Conservation (phyloP, 2,888 invertebrate species). For the Timandra comae region DNA sequence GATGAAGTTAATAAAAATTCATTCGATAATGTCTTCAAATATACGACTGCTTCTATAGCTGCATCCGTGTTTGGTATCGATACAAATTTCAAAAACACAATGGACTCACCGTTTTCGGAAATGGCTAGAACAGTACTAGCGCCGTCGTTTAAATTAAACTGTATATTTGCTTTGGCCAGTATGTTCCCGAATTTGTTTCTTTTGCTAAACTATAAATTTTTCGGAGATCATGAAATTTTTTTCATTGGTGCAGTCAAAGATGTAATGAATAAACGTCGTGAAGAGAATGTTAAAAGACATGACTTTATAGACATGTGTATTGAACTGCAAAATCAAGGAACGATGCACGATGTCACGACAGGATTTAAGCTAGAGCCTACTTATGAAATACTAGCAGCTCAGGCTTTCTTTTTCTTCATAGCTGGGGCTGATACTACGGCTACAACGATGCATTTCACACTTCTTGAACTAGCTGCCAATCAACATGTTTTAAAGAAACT, state of each 20-base stretch:
- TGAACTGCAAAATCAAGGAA: constrained; percentile 37
- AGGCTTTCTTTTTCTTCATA: constrained; percentile 32
- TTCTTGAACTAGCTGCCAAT: constrained; percentile 2
- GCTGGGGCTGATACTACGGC: constrained; percentile 22
- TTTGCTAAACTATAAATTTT: constrained; percentile 30
- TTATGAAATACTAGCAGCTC: constrained; percentile 24
- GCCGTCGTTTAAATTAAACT: constrained; percentile 15
- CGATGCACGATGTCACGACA: constrained; percentile 31
- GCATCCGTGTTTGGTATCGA: constrained; percentile 51
- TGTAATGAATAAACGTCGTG: constrained; percentile 33
- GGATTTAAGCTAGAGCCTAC: constrained; percentile 42
- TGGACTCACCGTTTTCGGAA: constrained; percentile 41
- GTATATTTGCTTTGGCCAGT: constrained; percentile 23
- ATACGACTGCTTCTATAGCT: constrained; percentile 46
- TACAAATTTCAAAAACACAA: constrained; percentile 30
- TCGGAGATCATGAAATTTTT: constrained; percentile 37
- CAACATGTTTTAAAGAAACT: constrained; percentile 1
- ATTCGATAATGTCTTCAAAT: constrained; percentile 41
- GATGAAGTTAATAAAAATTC: constrained; percentile 30
- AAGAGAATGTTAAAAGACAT: constrained; percentile 33
- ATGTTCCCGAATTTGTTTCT: constrained; percentile 22
- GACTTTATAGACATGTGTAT: constrained; percentile 49
- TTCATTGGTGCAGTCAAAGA: constrained; percentile 43
- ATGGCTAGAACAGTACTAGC: constrained; percentile 24
- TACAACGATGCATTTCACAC: not conserved